These are phyloP conservation scores for Lagorchestes hirsutus DNA, from an alignment of 2,797 vertebrate species.

Conservation along the genomic window DNA sequence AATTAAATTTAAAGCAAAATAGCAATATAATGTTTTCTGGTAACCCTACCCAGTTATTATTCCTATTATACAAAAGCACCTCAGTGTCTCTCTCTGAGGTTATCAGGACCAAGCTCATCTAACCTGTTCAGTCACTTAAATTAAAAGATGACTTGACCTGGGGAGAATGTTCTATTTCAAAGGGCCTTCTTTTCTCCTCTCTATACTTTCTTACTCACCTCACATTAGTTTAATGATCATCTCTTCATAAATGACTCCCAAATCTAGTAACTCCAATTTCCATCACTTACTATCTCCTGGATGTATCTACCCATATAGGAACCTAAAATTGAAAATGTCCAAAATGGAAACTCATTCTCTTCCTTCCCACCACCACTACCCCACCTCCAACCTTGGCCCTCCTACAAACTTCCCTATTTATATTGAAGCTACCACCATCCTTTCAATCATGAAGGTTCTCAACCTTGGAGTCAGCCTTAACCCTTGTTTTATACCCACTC, in stretches of 20 bases:
- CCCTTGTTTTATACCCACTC: not conserved
- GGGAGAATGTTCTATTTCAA: not conserved
- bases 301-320: not conserved
- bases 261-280: not conserved
- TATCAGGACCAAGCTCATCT: not conserved
- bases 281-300: not conserved
- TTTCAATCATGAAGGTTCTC: not conserved
- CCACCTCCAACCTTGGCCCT: not conserved
- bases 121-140: not conserved
- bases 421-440: not conserved
- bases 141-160: not conserved
- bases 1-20: not conserved
- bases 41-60: not conserved
- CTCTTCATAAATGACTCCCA: not conserved
- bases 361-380: not conserved
- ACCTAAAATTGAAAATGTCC: constrained; percentile 14
- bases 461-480: not conserved
- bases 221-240: not conserved
- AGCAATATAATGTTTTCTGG: not conserved
- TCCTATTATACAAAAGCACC: not conserved
- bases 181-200: not conserved
- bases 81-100: not conserved
- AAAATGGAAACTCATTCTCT: not conserved
- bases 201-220: not conserved
- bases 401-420: not conserved